Conservation (phyloP, 1,140 invertebrate genomes). For the Cyclargus thomasi region DNA sequence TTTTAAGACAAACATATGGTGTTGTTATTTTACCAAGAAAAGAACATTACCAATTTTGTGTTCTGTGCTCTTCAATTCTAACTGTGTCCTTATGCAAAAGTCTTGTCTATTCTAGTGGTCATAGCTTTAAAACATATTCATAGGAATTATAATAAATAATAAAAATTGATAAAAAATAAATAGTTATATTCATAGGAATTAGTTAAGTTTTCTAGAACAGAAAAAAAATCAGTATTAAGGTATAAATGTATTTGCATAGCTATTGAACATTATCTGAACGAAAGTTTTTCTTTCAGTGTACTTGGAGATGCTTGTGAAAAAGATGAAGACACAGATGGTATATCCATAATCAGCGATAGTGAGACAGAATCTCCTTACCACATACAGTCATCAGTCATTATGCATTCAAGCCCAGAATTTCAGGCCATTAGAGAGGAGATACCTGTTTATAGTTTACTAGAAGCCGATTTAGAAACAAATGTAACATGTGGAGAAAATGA, state of each 20-base stretch:
- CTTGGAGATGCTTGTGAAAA: constrained; percentile 41
- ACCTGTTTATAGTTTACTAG: not conserved
- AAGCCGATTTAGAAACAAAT: not conserved
- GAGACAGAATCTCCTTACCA: constrained; percentile 45
- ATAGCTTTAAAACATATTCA: too few species aligned
- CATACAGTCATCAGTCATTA: constrained; percentile 37
- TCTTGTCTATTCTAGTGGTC: too few species aligned
- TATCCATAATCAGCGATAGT: constrained; percentile 67
- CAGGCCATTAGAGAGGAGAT: constrained; percentile 2
- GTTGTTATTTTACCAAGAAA: not conserved
- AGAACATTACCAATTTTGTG: too few species aligned
- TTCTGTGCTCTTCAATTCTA: too few species aligned
- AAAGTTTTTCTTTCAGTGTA: constrained; percentile 30
- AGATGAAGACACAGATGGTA: constrained; percentile 69
- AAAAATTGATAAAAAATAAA: too few species aligned
- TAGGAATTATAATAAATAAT: too few species aligned
- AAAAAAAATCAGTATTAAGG: too few species aligned
- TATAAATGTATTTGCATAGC: too few species aligned
- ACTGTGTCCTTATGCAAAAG: too few species aligned
- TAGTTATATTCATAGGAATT: too few species aligned
- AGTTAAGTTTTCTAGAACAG: too few species aligned
- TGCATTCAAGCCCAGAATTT: constrained; percentile 35
- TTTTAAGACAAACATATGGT: not conserved
- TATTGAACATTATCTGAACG: too few species aligned
- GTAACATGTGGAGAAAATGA: constrained; percentile 9